Base-by-base conservation (phyloP, 2,888 invertebrate species). In the Melipona beecheii region DNA sequence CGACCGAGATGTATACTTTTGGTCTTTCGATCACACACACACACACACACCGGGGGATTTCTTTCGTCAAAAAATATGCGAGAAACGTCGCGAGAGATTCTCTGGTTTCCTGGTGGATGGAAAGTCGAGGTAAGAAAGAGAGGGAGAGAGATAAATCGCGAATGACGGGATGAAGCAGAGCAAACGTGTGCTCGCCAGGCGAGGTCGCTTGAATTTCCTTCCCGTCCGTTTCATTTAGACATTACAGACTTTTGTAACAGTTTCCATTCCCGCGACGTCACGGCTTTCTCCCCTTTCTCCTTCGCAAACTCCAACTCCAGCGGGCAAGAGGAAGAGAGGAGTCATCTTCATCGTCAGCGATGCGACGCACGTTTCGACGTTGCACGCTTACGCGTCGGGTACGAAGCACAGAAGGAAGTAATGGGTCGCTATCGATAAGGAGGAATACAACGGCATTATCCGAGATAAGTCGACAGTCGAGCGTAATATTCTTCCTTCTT, bases 121-220 rank as follows among this genome's bases (percentile, higher is more conserved):
- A 60, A 31, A 19, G 9, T 52, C 43, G 17, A 21, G 52, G 21
- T 17, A 6, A 19, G 52, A 13, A 27, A 36, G 27, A 50, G 19
- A 2, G 9, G 24, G 3, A 72, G 49, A 49, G 6, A 62, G 76
- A 83, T 81, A 86, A 86, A 85, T 86, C 81, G 80, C 65, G 24
- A 58, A 58, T 43, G 43, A 43, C 9, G 43, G 43, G 64, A 73
- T 81, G 82, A 49, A 82, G 73, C 56, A 69, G 43, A 71, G 72
- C 64, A 65, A 54, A 69, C 83, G 78, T 36, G 49, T 21, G 13
- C 71, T 60, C 13, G 52, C 62, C 49, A 60, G 52, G 70, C 31
- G 71, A 4, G 5, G 62, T n/a, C 65, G 65, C 74, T 69, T 75
- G 78, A 83, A 82, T 80, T 77, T 71, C 52, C 64, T 69, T 80